phyloP scores from a whole-genome alignment of 2,888 invertebrate species.

The Aphidius colemani region DNA sequence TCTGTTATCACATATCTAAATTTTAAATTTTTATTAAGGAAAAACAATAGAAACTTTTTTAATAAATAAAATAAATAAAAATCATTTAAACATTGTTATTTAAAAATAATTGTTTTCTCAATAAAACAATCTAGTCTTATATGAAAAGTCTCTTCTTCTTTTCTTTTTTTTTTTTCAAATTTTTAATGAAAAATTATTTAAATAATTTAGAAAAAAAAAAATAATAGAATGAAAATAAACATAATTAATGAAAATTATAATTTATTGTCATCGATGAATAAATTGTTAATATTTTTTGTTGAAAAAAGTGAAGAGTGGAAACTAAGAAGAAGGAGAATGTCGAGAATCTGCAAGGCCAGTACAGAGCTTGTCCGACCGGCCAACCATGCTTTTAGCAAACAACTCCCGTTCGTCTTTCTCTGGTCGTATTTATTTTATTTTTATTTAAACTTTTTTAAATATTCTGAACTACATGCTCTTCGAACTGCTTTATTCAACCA shows the following conservation, averaged over 20 bases:
- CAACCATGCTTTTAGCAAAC: slow-evolving; percentile 40
- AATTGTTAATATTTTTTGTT: slow-evolving; percentile 11
- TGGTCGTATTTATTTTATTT: too few species aligned
- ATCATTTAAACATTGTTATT: slow-evolving; percentile 1
- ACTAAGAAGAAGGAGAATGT: slow-evolving; percentile 26
- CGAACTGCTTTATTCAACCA: too few species aligned
- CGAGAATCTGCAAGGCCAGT: slow-evolving; percentile 42
- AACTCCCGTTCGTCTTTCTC: slow-evolving; percentile 28
- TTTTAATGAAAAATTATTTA: too few species aligned
- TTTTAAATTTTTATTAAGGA: slow-evolving; percentile 50
- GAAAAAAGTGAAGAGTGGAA: neutral
- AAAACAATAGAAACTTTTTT: slow-evolving; percentile 36
- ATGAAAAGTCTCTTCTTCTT: too few species aligned
- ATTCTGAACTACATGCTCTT: too few species aligned
- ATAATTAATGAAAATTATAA: too few species aligned
- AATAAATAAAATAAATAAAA: slow-evolving; percentile 33
- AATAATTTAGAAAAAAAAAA: too few species aligned
- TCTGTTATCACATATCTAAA: slow-evolving; percentile 98
- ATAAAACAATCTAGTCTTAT: too few species aligned
- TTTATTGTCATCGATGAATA: too few species aligned
- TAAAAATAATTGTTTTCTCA: neutral
- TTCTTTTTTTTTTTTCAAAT: too few species aligned
- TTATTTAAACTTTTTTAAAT: too few species aligned
- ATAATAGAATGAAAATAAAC: too few species aligned
- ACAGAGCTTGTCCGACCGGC: slow-evolving; percentile 45